Evolutionary conservation across 2,113 vertebrate genomes (phyloP).

Genomic region (Anoplopoma fimbria): DNA sequence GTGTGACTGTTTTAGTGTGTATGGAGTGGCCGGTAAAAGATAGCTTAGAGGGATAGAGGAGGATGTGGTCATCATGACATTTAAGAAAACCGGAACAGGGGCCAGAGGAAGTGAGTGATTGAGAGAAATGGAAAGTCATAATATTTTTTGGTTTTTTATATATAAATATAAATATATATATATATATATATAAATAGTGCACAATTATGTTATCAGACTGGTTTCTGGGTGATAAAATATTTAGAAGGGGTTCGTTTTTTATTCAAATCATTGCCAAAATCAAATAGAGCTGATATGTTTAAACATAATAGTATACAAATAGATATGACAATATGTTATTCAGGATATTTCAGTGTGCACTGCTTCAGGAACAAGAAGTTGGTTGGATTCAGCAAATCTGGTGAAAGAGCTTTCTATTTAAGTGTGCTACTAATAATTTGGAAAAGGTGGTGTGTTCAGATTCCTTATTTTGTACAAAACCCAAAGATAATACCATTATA

Average conservation of each 20-base stretch:
- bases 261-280: too few species aligned
- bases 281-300: too few species aligned
- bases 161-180: too few species aligned
- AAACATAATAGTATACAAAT: too few species aligned
- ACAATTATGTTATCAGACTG: too few species aligned
- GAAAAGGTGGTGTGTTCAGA: not conserved
- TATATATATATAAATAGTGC: too few species aligned
- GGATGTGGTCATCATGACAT: not conserved
- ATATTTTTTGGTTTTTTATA: conserved; percentile 30
- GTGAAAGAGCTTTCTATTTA: not conserved
- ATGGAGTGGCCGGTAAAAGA: not conserved
- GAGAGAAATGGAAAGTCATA: conserved; percentile 10
- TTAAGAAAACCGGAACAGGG: not conserved
- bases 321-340: not conserved
- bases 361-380: not conserved
- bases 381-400: not conserved
- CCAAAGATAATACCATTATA: not conserved
- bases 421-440: not conserved
- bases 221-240: too few species aligned
- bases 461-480: not conserved
- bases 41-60: not conserved
- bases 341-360: not conserved
- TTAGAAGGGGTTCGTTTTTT: too few species aligned
- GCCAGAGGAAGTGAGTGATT: conserved; percentile 19
- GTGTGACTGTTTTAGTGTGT: not conserved